Percentiles rank a stretch among this genome's conserved stretches.
Conservation (phyloP, 2,888 invertebrate species). For the Pachydiplax longipennis region DNA sequence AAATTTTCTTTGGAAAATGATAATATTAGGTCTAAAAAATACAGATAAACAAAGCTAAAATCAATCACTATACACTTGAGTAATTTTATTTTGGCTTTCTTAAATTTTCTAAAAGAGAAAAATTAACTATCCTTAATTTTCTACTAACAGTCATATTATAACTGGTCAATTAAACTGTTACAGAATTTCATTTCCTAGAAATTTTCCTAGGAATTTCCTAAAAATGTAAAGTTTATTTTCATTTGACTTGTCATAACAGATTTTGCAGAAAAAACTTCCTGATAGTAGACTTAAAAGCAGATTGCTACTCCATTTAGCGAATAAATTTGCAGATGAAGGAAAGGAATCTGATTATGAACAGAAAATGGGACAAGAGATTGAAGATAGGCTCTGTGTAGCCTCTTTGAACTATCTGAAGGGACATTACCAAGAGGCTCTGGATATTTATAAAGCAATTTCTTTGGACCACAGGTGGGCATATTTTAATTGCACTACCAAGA, state of each 20-base stretch:
- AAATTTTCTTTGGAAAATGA: too few relatives aligned
- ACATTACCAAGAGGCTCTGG: slow-evolving; percentile 98
- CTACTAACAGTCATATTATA: not conserved
- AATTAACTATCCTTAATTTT: not conserved
- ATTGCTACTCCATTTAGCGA: slow-evolving; percentile 89
- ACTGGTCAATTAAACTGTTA: not conserved
- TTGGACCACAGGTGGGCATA: slow-evolving; percentile 83
- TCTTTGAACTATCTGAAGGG: slow-evolving; percentile 95
- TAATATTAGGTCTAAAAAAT: too few relatives aligned
- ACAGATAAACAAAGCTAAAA: too few relatives aligned
- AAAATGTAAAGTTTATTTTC: not conserved
- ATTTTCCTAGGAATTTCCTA: too few relatives aligned
- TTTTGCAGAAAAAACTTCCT: slow-evolving; percentile 31
- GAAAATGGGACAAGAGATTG: slow-evolving; percentile 83
- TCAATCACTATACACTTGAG: too few relatives aligned
- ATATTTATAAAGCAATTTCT: slow-evolving; percentile 93
- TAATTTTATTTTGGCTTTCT: too few relatives aligned
- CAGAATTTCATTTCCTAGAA: too few relatives aligned
- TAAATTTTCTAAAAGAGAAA: too few relatives aligned
- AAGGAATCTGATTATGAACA: slow-evolving; percentile 84
- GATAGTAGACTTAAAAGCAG: slow-evolving; percentile 69
- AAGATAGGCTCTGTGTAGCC: slow-evolving; percentile 94
- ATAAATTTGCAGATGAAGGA: slow-evolving; percentile 90
- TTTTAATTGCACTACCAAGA: not conserved
- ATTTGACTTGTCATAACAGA: not conserved